phyloP scores from a whole-genome alignment of 2,797 vertebrate genomes.

The Melanotaenia boesemani region DNA sequence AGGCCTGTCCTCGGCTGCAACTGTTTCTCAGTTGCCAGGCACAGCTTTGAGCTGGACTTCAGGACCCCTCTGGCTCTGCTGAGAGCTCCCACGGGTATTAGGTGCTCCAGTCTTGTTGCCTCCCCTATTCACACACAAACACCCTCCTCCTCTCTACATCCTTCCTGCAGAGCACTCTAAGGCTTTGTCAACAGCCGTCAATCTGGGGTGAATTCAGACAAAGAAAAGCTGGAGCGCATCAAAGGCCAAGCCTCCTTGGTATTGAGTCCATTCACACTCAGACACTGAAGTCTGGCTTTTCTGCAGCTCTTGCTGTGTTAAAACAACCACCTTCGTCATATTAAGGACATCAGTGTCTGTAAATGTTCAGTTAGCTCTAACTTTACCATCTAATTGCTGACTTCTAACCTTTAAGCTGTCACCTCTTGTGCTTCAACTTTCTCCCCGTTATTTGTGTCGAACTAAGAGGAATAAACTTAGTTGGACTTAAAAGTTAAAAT shows the following conservation, averaged over 20 bases:
- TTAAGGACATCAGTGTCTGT: slow-evolving; percentile 39
- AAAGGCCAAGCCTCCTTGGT: slow-evolving; percentile 61
- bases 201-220: slow-evolving; percentile 60
- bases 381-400: slow-evolving; percentile 1
- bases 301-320: slow-evolving; percentile 38
- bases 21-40: slow-evolving; percentile 52
- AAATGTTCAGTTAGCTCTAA: slow-evolving; percentile 31
- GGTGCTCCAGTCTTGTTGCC: slow-evolving; percentile 51
- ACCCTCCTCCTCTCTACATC: slow-evolving; percentile 43
- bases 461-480: not conserved
- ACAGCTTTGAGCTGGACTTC: slow-evolving; percentile 33
- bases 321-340: slow-evolving; percentile 42
- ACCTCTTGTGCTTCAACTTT: slow-evolving; percentile 24
- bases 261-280: slow-evolving; percentile 43
- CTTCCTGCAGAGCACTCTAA: slow-evolving; percentile 47
- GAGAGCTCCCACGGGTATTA: slow-evolving; percentile 78
- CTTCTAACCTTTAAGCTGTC: slow-evolving; percentile 27
- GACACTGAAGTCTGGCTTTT: slow-evolving; percentile 42
- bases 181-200: slow-evolving; percentile 72
- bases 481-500: not conserved
- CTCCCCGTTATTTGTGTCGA: slow-evolving; percentile 4
- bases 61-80: slow-evolving; percentile 54
- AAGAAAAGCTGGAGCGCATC: slow-evolving; percentile 53
- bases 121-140: slow-evolving; percentile 12
- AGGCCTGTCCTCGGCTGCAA: slow-evolving; percentile 25